Evolutionary conservation across 1,140 invertebrate genomes (phyloP).

Genomic region (Drosophila truncata): DNA sequence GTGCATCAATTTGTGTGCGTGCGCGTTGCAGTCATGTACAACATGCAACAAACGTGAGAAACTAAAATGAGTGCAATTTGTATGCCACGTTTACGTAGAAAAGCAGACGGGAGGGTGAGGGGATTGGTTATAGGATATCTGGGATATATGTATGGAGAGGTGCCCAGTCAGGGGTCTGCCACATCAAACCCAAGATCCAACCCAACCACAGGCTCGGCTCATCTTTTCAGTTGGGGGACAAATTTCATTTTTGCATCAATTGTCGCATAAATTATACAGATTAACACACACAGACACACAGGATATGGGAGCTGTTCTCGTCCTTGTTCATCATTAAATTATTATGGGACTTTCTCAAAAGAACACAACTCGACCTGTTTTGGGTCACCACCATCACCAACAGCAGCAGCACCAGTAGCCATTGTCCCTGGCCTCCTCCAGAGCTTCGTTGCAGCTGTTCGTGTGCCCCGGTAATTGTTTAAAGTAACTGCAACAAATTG

Average conservation of each 20-base stretch:
- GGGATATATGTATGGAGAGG: slow-evolving; percentile 24
- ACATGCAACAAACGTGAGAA: slow-evolving; percentile 83
- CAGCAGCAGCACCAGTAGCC: neutral
- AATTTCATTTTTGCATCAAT: slow-evolving; percentile 77
- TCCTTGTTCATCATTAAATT: slow-evolving; percentile 64
- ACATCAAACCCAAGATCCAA: slow-evolving; percentile 16
- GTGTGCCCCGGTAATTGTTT: slow-evolving; percentile 73
- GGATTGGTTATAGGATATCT: slow-evolving; percentile 50
- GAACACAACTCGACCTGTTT: slow-evolving; percentile 25
- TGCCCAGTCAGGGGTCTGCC: neutral
- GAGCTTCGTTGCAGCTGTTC: slow-evolving; percentile 42
- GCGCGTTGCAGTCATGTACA: slow-evolving; percentile 80
- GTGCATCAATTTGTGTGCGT: slow-evolving; percentile 60
- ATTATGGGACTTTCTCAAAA: slow-evolving; percentile 36
- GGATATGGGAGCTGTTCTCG: neutral
- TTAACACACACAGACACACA: slow-evolving; percentile 49
- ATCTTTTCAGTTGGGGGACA: slow-evolving; percentile 40
- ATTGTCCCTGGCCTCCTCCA: neutral
- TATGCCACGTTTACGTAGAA: slow-evolving; percentile 74
- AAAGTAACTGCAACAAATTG: slow-evolving; percentile 74
- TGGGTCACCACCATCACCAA: slow-evolving; percentile 8
- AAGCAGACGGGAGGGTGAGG: neutral
- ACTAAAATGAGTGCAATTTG: slow-evolving; percentile 83
- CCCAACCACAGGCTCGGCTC: slow-evolving; percentile 27
- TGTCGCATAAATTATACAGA: slow-evolving; percentile 81